Evolutionary conservation across 2,113 vertebrate genomes (phyloP).

Genomic region (Cygnus atratus): DNA sequence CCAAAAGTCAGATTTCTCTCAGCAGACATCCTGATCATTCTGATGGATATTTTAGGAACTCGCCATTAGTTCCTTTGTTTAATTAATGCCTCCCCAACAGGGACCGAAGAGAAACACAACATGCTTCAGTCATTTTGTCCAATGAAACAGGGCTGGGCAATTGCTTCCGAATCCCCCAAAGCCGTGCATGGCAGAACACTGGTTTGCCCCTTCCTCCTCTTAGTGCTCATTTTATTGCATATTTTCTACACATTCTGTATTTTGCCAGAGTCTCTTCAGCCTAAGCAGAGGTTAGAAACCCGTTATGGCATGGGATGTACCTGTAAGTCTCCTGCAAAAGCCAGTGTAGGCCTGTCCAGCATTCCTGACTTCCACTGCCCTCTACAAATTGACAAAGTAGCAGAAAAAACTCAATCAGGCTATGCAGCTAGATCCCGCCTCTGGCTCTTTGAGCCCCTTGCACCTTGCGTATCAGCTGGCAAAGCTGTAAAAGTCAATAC

Average conservation of each 20-base stretch:
- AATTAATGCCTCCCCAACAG: constrained; percentile 16
- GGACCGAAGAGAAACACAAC: neutral
- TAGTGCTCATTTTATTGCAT: neutral
- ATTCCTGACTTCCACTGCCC: neutral
- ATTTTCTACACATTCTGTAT: neutral
- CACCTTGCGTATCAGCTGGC: neutral
- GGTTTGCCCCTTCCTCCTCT: neutral
- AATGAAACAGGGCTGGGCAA: rapidly evolving
- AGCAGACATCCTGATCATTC: constrained; percentile 60
- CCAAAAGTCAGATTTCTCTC: constrained; percentile 45
- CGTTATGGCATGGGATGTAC: neutral
- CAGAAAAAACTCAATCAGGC: neutral
- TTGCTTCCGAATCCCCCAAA: rapidly evolving
- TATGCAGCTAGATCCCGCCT: neutral
- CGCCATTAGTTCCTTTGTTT: constrained; percentile 32
- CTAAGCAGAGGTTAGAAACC: neutral
- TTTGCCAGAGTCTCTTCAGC: neutral
- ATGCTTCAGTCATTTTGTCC: neutral
- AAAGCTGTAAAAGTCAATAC: neutral
- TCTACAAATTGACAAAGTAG: neutral
- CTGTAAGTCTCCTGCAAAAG: rapidly evolving
- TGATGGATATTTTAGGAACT: constrained; percentile 46
- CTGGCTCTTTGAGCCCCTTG: neutral
- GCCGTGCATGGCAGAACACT: neutral
- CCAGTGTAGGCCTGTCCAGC: neutral